Conservation (phyloP, 2,888 invertebrate species). For the Piscicola geometra region DNA sequence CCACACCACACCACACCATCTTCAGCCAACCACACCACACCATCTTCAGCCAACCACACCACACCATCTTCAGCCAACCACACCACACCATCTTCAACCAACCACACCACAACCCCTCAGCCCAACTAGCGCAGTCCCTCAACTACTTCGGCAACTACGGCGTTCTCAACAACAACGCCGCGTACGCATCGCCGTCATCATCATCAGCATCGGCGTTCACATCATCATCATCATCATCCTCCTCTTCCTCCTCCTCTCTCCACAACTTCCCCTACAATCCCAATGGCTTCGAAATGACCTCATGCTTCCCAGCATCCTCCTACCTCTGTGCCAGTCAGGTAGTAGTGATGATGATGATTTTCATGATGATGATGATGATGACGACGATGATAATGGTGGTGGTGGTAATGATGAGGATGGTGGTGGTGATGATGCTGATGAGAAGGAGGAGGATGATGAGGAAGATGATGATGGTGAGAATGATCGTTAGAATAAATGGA, state of each 20-base stretch:
- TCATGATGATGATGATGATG: too few species aligned
- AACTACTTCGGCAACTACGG: slow-evolving; percentile 34
- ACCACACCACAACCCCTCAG: slow-evolving; percentile 7
- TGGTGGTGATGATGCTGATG: too few species aligned
- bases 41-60: too few species aligned
- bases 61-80: too few species aligned
- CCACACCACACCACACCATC: too few species aligned
- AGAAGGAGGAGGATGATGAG: too few species aligned
- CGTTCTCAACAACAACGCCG: not conserved
- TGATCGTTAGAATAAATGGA: too few species aligned
- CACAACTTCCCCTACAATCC: slow-evolving; percentile 3
- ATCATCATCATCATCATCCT: slow-evolving; percentile 13
- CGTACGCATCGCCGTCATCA: not conserved
- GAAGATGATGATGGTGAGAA: too few species aligned
- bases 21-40: too few species aligned
- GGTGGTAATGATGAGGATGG: too few species aligned
- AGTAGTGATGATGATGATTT: too few species aligned
- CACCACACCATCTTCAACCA: not conserved
- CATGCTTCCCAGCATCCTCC: slow-evolving; percentile 1
- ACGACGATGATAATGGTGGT: too few species aligned
- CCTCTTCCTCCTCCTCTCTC: slow-evolving; percentile 17
- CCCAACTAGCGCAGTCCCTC: slow-evolving; percentile 27
- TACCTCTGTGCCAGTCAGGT: slow-evolving; percentile 3
- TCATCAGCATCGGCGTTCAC: not conserved
- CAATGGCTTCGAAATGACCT: slow-evolving; percentile 15